Conservation (phyloP, 2,113 vertebrate species). For the Cricetomys ansorgei region DNA sequence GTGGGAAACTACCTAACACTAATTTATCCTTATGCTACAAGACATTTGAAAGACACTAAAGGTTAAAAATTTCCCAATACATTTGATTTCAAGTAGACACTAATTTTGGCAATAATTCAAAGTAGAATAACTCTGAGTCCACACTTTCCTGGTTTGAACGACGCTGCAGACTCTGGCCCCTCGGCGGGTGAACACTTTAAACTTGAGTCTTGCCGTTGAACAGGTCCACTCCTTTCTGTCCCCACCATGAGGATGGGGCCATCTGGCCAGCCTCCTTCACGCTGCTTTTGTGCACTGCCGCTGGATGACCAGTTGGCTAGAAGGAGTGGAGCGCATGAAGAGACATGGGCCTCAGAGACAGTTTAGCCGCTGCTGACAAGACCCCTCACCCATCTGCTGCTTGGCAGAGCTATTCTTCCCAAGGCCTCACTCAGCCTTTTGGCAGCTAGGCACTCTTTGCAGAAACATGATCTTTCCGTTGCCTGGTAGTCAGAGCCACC, state of each 20-base stretch:
- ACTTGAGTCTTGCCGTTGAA: background rate
- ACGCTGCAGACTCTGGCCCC: background rate
- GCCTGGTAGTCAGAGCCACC: background rate
- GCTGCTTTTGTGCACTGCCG: background rate
- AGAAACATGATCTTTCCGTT: background rate
- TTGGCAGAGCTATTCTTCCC: background rate
- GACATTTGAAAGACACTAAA: background rate
- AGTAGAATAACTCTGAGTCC: background rate
- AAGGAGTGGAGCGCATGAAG: background rate
- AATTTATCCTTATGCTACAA: background rate
- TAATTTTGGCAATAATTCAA: background rate
- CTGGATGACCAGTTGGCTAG: background rate
- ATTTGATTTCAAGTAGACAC: background rate
- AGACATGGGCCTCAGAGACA: background rate
- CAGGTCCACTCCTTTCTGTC: background rate
- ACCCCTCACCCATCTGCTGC: slow-evolving; percentile 20
- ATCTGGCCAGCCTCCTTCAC: background rate
- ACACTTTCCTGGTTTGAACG: too few species aligned
- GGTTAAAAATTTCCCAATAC: background rate
- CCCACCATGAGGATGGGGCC: background rate
- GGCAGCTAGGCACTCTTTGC: slow-evolving; percentile 51
- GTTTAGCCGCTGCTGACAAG: background rate
- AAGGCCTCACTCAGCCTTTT: background rate
- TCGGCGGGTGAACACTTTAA: background rate
- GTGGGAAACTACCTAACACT: background rate